Evolutionary conservation across 2,888 invertebrate species (phyloP), one percentile per base, ranked within the genome.

Genomic region (Xestoiulus laeticollis): DNA sequence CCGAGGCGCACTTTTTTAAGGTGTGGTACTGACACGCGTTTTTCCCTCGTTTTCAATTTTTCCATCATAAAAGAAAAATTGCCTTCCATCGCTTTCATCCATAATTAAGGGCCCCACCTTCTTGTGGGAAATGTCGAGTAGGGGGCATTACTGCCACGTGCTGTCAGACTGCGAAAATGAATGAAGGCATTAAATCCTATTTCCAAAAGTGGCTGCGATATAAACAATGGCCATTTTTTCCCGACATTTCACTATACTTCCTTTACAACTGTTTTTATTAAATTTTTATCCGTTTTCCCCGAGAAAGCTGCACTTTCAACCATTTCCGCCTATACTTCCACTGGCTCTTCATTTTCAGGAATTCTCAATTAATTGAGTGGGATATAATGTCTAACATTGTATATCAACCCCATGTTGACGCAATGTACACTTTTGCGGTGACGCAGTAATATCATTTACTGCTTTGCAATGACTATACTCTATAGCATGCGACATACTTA

Each of bases 1-100:
- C 8, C 4, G n/a, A 59, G 6, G n/a, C n/a, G 59, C n/a, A 10
- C 10, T 30, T 78, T 78, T 78, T 30, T 30, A 30, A 78, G 78
- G 78, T 78, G 78, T 78, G 78, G 78, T 78, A 14, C 78, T 12
- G 26, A 59, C 59, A n/a, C 59, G n/a, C n/a, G n/a, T n/a, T n/a
- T n/a, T 59, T 59, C n/a, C 59, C 48, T 48, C 48, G 14, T 12
- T 48, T 48, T 48, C 59, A 59, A 16, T 19, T 19, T 59, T n/a
- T 59, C 68, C 30, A 30, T 30, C 30, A 78, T 30, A 30, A 78
- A n/a, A 30, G 78, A 78, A 78, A 78, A 78, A 78, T 78, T 30
- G 26, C 30, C 26, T 26, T 12, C 12, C 30, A 30, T 30, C 26
- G 26, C 26, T 30, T 78, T 30, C 78, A 30, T 78, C n/a, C n/a